phyloP scores from a whole-genome alignment of 2,888 invertebrate species.

The Palloptera scutellata region DNA sequence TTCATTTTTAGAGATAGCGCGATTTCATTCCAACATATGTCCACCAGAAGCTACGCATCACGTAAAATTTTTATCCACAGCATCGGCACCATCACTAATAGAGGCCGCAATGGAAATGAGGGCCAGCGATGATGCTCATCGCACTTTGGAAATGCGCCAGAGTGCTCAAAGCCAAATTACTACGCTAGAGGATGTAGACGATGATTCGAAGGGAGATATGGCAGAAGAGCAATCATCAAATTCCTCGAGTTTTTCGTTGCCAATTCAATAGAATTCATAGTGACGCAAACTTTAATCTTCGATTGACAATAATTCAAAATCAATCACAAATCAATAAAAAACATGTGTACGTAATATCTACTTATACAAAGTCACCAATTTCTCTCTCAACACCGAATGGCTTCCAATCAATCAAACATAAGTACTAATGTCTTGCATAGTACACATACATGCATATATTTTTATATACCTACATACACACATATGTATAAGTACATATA shows the following conservation, averaged over 20 bases:
- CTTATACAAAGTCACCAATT: not conserved
- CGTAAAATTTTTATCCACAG: conserved; percentile 40
- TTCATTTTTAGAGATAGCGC: conserved; percentile 39
- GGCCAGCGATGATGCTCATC: conserved; percentile 38
- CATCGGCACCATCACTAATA: conserved; percentile 48
- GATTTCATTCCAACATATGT: conserved; percentile 38
- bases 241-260: not conserved
- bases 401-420: not conserved
- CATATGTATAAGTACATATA: not conserved
- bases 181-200: conserved; percentile 53
- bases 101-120: conserved; percentile 32
- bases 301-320: not conserved
- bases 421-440: not conserved
- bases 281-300: not conserved
- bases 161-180: conserved; percentile 54
- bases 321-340: not conserved
- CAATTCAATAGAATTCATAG: too few relatives aligned
- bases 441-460: not conserved
- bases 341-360: too few relatives aligned
- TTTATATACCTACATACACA: not conserved
- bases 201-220: conserved; percentile 30
- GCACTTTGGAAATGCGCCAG: conserved; percentile 48
- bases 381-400: too few relatives aligned
- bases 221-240: conserved; percentile 25
- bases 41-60: conserved; percentile 35